These are phyloP conservation scores for Balaeniceps rex DNA, from an alignment of 2,113 vertebrate genomes.

Conservation along the genomic window DNA sequence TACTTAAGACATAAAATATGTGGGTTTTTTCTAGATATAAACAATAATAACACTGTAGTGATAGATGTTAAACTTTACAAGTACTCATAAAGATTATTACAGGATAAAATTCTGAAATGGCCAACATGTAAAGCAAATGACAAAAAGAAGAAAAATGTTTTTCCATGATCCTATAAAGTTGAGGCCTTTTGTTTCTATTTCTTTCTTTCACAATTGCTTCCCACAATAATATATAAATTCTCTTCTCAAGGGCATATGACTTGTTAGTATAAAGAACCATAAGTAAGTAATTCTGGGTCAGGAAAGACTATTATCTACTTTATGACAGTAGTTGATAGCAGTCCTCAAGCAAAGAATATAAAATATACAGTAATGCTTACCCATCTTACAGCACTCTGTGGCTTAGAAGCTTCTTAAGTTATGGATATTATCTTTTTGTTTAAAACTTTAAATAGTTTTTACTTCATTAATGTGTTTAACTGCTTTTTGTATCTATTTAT, in stretches of 20 bases:
- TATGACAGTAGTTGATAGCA: not conserved
- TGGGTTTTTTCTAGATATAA: not conserved
- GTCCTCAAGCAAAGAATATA: not conserved
- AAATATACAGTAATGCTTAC: not conserved
- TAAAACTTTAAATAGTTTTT: not conserved
- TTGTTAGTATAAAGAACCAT: not conserved
- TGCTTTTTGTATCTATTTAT: not conserved
- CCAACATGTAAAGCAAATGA: accelerated
- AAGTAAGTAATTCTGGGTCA: not conserved
- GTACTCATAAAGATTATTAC: not conserved
- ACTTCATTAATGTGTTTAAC: not conserved
- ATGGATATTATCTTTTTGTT: not conserved
- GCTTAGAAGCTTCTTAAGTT: not conserved
- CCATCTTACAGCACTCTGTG: not conserved
- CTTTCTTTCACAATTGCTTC: not conserved
- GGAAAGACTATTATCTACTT: not conserved
- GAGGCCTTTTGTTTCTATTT: not conserved
- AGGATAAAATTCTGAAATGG: not conserved
- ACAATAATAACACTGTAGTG: not conserved
- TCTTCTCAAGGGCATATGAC: not conserved
- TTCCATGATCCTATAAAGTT: not conserved
- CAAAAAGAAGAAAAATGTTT: not conserved
- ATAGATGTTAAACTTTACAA: not conserved
- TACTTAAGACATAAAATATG: not conserved
- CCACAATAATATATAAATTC: not conserved